Percentiles rank a stretch among this genome's conserved stretches.
Conservation (phyloP, 2,888 invertebrate species). For the Caenorhabditis sp. region DNA sequence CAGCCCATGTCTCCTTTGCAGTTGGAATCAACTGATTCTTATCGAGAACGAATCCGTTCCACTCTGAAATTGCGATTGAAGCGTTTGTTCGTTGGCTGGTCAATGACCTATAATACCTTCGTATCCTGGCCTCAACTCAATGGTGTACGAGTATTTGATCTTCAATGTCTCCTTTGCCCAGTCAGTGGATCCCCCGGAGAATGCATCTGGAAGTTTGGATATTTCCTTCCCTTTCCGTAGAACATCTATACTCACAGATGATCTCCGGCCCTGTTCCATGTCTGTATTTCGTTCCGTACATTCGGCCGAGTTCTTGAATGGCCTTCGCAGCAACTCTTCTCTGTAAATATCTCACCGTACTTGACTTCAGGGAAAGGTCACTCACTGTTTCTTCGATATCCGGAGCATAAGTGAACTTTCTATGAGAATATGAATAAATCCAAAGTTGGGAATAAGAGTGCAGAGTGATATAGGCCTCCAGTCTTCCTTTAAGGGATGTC, state of each 20-base stretch:
- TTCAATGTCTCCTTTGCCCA: slow-evolving; percentile 82
- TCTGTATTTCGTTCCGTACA: slow-evolving; percentile 81
- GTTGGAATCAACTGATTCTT: slow-evolving; percentile 80
- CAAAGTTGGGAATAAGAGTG: slow-evolving; percentile 82
- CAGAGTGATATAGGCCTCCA: slow-evolving; percentile 81
- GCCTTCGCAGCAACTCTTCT: slow-evolving; percentile 80
- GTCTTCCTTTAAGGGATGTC: slow-evolving; percentile 70
- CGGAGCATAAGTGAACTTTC: slow-evolving; percentile 78
- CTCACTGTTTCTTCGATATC: slow-evolving; percentile 82
- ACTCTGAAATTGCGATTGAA: slow-evolving; percentile 69
- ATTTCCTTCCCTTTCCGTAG: too few relatives aligned
- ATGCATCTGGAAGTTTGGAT: slow-evolving; percentile 76
- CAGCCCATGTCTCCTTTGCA: slow-evolving; percentile 82
- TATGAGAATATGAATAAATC: slow-evolving; percentile 82
- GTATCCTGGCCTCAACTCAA: slow-evolving; percentile 80
- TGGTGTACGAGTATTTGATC: slow-evolving; percentile 82
- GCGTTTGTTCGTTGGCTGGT: background rate
- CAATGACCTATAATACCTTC: slow-evolving; percentile 74
- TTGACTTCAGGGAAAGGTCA: background rate
- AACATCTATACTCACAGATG: slow-evolving; percentile 82
- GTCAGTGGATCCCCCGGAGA: slow-evolving; percentile 81
- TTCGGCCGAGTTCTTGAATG: slow-evolving; percentile 76
- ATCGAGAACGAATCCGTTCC: slow-evolving; percentile 82
- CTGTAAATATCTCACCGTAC: too few relatives aligned
- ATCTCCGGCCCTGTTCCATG: slow-evolving; percentile 83